These are phyloP conservation scores for Volucella bombylans DNA, from an alignment of 2,888 invertebrate species.

Conservation along the genomic window DNA sequence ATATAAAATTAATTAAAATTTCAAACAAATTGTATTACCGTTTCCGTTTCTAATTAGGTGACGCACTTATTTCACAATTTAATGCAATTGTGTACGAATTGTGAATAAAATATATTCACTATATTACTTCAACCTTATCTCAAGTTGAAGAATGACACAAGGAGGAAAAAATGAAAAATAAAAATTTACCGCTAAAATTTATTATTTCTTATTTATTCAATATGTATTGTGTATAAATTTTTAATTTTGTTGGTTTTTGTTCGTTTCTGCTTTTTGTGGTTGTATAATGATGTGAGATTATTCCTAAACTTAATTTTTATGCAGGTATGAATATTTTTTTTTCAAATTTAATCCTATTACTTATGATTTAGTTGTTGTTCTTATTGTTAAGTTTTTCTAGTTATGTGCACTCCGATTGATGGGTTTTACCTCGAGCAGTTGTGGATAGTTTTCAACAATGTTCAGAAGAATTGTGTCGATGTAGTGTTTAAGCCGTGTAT, in stretches of 20 bases:
- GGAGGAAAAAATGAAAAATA: too few species aligned
- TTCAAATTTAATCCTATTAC: too few species aligned
- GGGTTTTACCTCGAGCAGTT: constrained; percentile 93
- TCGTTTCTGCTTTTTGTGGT: constrained; percentile 25
- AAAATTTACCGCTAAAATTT: too few species aligned
- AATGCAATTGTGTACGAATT: too few species aligned
- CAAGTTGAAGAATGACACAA: too few species aligned
- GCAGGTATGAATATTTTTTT: constrained; percentile 7
- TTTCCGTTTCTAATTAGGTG: too few species aligned
- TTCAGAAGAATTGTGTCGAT: constrained; percentile 97
- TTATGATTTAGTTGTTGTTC: too few species aligned
- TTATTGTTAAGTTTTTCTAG: constrained; percentile 41
- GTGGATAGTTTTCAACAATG: constrained; percentile 99
- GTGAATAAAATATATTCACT: too few species aligned
- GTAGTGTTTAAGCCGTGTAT: constrained; percentile 94
- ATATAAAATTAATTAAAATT: too few species aligned
- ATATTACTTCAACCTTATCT: too few species aligned
- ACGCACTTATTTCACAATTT: too few species aligned
- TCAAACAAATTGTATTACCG: too few species aligned
- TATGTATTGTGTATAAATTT: neutral
- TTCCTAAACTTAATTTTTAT: constrained; percentile 28
- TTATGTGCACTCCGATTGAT: constrained; percentile 76
- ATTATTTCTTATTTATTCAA: neutral
- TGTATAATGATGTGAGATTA: constrained; percentile 52
- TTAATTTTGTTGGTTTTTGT: constrained; percentile 12